Evolutionary conservation across 2,113 vertebrate genomes (phyloP), one percentile per base, ranked within the genome.

Genomic region (Malurus melanocephalus): DNA sequence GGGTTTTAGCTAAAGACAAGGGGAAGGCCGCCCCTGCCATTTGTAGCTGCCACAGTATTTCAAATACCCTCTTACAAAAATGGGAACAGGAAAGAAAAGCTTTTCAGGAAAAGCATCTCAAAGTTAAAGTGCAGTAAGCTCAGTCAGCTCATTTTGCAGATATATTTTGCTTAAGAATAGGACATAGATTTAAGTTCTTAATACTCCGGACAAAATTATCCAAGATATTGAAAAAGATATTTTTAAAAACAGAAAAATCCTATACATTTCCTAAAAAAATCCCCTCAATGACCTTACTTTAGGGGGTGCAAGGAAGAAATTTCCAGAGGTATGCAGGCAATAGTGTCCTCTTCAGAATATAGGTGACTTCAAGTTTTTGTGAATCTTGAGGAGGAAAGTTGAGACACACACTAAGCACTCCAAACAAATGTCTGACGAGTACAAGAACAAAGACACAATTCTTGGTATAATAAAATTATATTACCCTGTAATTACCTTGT

Each of bases 401-500:
- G 65, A 71, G 24, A 65, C 23, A 72, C 26, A 42, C 22, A 21
- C 38, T 43, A 24, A 78, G 22, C 0, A 0, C 60, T 67, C 72
- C 42, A 69, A 82, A 30, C 5, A 64, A 87, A 59, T 40, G 30
- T 52, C 93, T 71, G 35, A 27, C 0, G 0, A 87, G 33, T 7
- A 46, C 9, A 55, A 61, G 66, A 93, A 84, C 86, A 94, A 92
- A 91, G 83, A 51, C 11, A 8, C 10, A 8, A 60, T 53, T 86
- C 62, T 59, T 73, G 35, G 35, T 88, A 51, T 79, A 81, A 84
- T 91, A 91, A 93, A 93, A 67, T 8, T 77, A 62, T 65, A 91
- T 67, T 76, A 81, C 32, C 69, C 33, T 76, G 30, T 76, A 88
- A 93, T 95, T 93, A 93, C 35, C 78, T 86, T 76, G 66, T 87